Percentiles rank a stretch among this genome's conserved stretches.
Conservation (phyloP, 2,797 vertebrate species). For the Nasua narica region DNA sequence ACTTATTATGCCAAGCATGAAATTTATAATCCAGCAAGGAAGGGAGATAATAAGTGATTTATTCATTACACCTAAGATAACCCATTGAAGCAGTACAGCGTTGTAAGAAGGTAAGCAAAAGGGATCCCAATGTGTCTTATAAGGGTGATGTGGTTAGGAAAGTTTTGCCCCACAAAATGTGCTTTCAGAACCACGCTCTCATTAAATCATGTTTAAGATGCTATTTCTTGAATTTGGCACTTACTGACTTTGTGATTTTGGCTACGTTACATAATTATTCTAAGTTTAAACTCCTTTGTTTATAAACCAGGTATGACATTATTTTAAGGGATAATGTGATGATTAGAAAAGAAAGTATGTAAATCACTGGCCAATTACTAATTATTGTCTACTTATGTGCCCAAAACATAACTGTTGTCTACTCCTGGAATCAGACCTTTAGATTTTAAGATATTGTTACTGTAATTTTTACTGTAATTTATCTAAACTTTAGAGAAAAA, state of each 20-base stretch:
- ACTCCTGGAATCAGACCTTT: background rate
- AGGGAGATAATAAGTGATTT: background rate
- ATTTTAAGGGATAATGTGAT: background rate
- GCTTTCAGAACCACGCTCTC: background rate
- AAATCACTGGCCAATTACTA: background rate
- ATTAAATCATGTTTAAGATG: background rate
- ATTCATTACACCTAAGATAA: background rate
- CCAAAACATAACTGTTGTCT: background rate
- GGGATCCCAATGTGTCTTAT: background rate
- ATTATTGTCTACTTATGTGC: background rate
- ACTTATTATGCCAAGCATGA: background rate
- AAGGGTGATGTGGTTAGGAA: background rate
- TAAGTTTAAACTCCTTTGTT: background rate
- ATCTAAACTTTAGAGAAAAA: slow-evolving; percentile 10
- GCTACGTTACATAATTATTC: background rate
- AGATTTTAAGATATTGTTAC: background rate
- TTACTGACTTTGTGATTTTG: background rate
- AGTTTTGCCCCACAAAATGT: background rate
- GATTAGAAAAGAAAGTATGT: background rate
- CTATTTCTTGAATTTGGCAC: background rate
- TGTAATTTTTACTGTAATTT: slow-evolving; percentile 46
- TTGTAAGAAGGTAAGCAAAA: background rate
- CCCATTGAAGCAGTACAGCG: background rate
- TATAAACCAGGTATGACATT: background rate
- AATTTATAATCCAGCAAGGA: background rate